Evolutionary conservation across 2,797 vertebrate species (phyloP), one percentile per base, ranked within the genome.

Genomic region (Myotis findleyi): DNA sequence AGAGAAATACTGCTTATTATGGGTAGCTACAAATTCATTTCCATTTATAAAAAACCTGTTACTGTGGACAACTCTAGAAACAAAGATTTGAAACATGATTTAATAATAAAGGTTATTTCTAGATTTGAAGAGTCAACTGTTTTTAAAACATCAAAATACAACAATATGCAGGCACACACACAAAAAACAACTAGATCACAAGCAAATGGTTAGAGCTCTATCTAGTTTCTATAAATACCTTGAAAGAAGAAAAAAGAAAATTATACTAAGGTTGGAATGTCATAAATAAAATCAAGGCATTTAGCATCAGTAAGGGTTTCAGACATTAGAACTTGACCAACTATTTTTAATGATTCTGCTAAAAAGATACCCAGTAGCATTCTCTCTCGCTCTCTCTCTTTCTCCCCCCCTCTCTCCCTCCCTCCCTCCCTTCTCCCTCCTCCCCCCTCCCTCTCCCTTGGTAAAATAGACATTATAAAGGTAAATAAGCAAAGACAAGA

Each of bases 241-340:
- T 55, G 69, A 89, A 91, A 89, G 5, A 59, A 93, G 59, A 41
- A 33, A 14, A 59, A 49, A 64, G 41, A 71, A 91, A 72, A 72
- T 72, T 75, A 21, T 38, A 64, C 14, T 66, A 66, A 51, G 25
- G 4, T 30, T 88, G 36, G 25, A 11, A 83, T 71, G 7, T 62
- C 80, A 83, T 49, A 87, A 87, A 89, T 81, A 85, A 90, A 91
- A 69, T 88, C 30, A 90, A 83, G 64, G 69, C 17, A 72, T 55
- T 82, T 66, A 72, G 17, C 33, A 75, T 72, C 36, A 51, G 20
- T 62, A 80, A 87, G n/a, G 33, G 10, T 95, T 87, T 84, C 23
- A 79, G 59, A 90, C 23, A 87, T 11, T 38, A 44, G 7, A 55
- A 30, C 30, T 83, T 79, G 36, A 81, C 33, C 47, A 53, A 68